A percentile compares a stretch with the other conserved stretches of the same genome.
Conservation (phyloP, 2,797 vertebrate genomes). For the Ciconia nigra region DNA sequence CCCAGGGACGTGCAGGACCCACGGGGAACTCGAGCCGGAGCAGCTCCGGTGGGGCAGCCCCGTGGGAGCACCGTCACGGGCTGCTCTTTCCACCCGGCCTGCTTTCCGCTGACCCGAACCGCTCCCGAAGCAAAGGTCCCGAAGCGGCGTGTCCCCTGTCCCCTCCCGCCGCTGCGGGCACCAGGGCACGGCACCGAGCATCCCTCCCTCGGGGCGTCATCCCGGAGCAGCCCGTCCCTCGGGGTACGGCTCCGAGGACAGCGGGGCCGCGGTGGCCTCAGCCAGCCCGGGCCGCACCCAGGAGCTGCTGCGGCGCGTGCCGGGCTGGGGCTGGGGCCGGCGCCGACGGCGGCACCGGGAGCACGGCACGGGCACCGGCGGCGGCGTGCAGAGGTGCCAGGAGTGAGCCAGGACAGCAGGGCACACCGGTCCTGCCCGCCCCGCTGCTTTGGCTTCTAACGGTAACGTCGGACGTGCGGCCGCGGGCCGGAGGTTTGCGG, state of each 20-base stretch:
- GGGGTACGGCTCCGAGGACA: neutral
- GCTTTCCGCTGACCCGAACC: neutral
- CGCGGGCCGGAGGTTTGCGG: neutral
- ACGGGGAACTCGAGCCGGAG: accelerated
- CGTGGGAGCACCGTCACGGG: neutral
- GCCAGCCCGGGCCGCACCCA: neutral
- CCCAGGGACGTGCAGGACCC: neutral
- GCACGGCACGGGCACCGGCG: accelerated
- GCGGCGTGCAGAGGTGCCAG: neutral
- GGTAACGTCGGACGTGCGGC: accelerated
- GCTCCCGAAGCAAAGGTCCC: neutral
- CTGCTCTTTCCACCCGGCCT: neutral
- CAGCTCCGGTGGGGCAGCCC: neutral
- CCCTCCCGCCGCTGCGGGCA: neutral
- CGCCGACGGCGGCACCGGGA: neutral
- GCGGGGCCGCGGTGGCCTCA: neutral
- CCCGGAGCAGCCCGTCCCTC: neutral
- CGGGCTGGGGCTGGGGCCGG: neutral
- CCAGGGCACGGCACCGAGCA: too few relatives aligned
- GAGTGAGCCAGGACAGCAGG: neutral
- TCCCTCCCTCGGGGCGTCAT: neutral
- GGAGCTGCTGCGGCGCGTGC: neutral
- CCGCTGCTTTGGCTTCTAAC: neutral
- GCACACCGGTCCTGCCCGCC: neutral
- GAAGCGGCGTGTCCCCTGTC: neutral